Evolutionary conservation across 37 sponge, comb jelly and placozoan species (phyloP).

Genomic region (Beroe ovata): DNA sequence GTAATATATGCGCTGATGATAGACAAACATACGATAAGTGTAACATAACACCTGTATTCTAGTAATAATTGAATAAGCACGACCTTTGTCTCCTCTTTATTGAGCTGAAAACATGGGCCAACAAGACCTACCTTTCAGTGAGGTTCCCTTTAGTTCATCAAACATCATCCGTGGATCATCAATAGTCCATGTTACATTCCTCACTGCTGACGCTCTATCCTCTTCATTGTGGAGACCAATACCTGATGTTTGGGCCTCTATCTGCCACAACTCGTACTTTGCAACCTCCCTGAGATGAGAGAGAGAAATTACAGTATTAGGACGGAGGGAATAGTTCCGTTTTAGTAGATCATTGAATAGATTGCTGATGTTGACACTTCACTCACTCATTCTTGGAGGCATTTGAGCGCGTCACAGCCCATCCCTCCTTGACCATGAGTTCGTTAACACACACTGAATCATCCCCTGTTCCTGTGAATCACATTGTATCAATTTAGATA

Average conservation of each 20-base stretch:
- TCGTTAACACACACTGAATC: slow-evolving; percentile 42
- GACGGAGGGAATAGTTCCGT: not conserved
- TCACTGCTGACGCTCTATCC: not conserved
- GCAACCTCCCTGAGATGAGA: slow-evolving; percentile 19
- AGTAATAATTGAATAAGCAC: no score
- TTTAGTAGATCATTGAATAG: no score
- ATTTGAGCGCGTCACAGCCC: not conserved
- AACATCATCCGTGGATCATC: slow-evolving; percentile 78
- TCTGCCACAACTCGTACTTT: slow-evolving; percentile 29
- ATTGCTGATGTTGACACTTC: no score
- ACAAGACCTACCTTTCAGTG: slow-evolving; percentile 8
- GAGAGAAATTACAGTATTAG: not conserved
- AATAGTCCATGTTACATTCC: slow-evolving; percentile 74
- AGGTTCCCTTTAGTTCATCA: slow-evolving; percentile 79
- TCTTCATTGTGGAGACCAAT: slow-evolving; percentile 50
- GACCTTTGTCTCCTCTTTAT: no score
- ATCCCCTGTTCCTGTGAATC: slow-evolving; percentile 33
- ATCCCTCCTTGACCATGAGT: slow-evolving; percentile 28
- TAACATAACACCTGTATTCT: no score
- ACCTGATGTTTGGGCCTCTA: slow-evolving; percentile 26
- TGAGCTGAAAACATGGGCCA: no score
- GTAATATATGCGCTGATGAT: no score
- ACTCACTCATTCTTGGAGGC: not conserved
- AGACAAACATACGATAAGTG: no score
- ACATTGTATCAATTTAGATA: no score